Evolutionary conservation across 2,797 vertebrate species (phyloP), one percentile per base, ranked within the genome.

Genomic region (Manis pentadactyla): DNA sequence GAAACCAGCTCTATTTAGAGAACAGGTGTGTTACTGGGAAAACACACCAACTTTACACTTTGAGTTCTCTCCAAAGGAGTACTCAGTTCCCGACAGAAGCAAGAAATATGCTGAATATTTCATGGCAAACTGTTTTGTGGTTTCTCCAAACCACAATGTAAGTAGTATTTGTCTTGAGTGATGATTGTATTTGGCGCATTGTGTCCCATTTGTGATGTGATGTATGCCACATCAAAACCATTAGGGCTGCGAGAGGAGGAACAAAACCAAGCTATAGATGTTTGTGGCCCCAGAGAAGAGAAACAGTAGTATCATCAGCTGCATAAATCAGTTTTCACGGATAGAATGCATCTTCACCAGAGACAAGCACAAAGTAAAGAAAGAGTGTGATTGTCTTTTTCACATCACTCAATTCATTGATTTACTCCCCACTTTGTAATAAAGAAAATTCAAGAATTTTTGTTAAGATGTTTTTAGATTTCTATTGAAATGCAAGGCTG

Each of bases 251-350:
- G 64, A 95, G 71, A 97, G 77, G 77, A 78, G 57, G 74, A 93
- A 88, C 84, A 97, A 63, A 97, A 46, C 10, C 83, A 81, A 91
- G 21, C 8, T 83, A 57, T 93, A 97, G 95, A 97, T 94, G 53
- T 84, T 69, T 96, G 42, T 0, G 0, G 79, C 87, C 31, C 68
- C 87, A 27, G 34, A 31, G 64, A 97, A 94, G 57, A 90, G 82
- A 97, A 95, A 64, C n/a, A 94, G 77, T 68, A 94, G 97, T 98
- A 98, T 96, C 74, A 79, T 92, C 81, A 94, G 37, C 42, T 66
- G 34, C 74, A 68, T 95, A 90, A 97, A 93, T 97, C 74, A 96
- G 69, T 96, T 93, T 83, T 96, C 84, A 74, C 77, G 92, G 95
- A 59, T 85, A 83, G 95, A 96, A 93, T 94, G 23, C 42, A 79